Base-by-base conservation (phyloP, 2,888 invertebrate species). In the Ametastegia equiseti region DNA sequence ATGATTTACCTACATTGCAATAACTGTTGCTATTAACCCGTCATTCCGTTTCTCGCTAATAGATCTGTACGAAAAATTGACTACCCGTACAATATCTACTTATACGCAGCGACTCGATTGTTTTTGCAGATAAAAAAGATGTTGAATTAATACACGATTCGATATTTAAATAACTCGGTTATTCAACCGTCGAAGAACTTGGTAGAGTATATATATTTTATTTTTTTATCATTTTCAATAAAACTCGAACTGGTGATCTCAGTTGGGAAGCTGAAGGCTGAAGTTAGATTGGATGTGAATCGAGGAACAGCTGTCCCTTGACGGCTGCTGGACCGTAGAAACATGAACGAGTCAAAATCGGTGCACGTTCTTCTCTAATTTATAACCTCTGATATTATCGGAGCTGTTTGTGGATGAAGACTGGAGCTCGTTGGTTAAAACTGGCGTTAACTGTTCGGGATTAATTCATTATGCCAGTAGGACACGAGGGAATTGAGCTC, bases 241-340 rank as follows among this genome's bases (percentile, higher is more conserved):
- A 23, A 54, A 19, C 0, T 54, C 7, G 11, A 2, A 42, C 1
- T 42, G 11, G 3, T 11, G 7, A 42, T 42, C 7, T 42, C 11
- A 42, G 1, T 42, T 54, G 0, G n/a, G 6, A 2, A 6, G 19
- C 3, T 39, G 2, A 15, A 60, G 30, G 15, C 15, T 67, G 39
- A 39, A n/a, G 23, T 67, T 27, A 6, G 13, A 23, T 39, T 23
- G 11, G 19, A 67, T 19, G 13, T 67, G 11, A 42, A 42, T 67
- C 67, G 67, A 67, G 23, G 67, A 67, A 67, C 67, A 67, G 67
- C 42, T 47, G 47, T 45, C 47, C 71, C 47, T 69, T 30, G 42
- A 47, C 45, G 71, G 15, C 2, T 13, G 71, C 27, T 71, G 45
- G 45, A 71, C 23, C 71, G 27, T 45, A 13, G 23, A n/a, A 27